Conservation (phyloP, 2,797 vertebrate genomes). For the Rhabdomys pumilio region DNA sequence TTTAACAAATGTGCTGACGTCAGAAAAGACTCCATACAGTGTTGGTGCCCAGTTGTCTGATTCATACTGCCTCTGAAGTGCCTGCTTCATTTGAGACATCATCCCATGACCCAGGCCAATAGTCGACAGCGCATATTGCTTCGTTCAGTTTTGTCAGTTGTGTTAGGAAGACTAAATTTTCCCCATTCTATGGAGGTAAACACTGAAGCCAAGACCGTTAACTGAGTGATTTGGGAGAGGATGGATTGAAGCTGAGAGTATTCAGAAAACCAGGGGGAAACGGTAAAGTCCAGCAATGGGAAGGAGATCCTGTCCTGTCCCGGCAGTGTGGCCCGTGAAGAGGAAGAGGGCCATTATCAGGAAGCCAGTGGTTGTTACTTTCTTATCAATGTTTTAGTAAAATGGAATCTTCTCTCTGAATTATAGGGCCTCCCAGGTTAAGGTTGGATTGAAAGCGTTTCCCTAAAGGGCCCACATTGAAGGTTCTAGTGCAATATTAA, state of each 20-base stretch:
- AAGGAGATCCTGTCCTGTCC: neutral
- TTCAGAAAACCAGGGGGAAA: neutral
- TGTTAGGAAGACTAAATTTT: neutral
- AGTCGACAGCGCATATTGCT: neutral
- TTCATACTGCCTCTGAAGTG: neutral
- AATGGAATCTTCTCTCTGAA: neutral
- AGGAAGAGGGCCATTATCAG: neutral
- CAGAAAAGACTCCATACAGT: neutral
- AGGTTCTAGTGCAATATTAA: neutral
- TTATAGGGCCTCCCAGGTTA: neutral
- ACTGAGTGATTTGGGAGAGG: neutral
- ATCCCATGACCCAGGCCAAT: neutral
- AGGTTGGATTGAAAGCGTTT: neutral
- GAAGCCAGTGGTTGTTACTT: neutral
- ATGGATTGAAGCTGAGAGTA: neutral
- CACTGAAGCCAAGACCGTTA: conserved; percentile 13
- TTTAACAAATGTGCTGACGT: neutral
- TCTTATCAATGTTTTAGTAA: neutral
- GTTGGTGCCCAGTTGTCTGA: neutral
- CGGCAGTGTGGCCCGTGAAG: rapidly evolving
- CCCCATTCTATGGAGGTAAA: neutral
- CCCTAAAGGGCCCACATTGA: neutral
- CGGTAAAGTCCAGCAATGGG: neutral
- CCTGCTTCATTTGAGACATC: neutral
- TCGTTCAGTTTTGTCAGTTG: neutral